Percentiles rank a stretch among this genome's conserved stretches.
phyloP scores from a whole-genome alignment of 2,797 vertebrate genomes.

The Mormyrops boulengeri region DNA sequence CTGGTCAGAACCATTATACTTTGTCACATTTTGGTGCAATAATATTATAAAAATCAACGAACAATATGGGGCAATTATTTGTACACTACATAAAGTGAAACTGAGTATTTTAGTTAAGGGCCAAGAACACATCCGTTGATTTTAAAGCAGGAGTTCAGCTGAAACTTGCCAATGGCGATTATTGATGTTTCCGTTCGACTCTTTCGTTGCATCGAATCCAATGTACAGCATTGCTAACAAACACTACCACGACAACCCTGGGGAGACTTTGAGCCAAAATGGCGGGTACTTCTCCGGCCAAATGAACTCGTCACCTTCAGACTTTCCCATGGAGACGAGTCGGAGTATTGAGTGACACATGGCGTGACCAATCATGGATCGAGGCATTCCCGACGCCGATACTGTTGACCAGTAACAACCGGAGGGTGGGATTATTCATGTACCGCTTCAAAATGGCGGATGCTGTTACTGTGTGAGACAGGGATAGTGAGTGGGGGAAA shows the following conservation, averaged over 20 bases:
- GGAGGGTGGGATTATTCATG: slow-evolving; percentile 44
- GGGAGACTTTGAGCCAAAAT: slow-evolving; percentile 21
- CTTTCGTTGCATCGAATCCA: not conserved
- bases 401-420: slow-evolving; percentile 51
- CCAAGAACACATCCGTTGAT: not conserved
- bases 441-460: slow-evolving; percentile 73
- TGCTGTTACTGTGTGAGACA: slow-evolving; percentile 61
- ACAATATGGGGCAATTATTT: not conserved
- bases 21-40: not conserved
- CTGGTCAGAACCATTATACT: not conserved
- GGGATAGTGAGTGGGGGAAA: slow-evolving; percentile 60
- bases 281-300: not conserved
- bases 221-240: not conserved
- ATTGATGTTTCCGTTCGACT: not conserved
- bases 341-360: slow-evolving; percentile 45
- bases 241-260: not conserved
- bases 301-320: slow-evolving; percentile 16
- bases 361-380: slow-evolving; percentile 28
- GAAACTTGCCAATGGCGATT: not conserved
- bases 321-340: not conserved
- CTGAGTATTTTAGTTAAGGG: not conserved
- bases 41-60: not conserved
- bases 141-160: not conserved
- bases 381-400: slow-evolving; percentile 32
- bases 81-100: not conserved